phyloP scores from a whole-genome alignment of 2,113 vertebrate species.

The Pituophis catenifer region DNA sequence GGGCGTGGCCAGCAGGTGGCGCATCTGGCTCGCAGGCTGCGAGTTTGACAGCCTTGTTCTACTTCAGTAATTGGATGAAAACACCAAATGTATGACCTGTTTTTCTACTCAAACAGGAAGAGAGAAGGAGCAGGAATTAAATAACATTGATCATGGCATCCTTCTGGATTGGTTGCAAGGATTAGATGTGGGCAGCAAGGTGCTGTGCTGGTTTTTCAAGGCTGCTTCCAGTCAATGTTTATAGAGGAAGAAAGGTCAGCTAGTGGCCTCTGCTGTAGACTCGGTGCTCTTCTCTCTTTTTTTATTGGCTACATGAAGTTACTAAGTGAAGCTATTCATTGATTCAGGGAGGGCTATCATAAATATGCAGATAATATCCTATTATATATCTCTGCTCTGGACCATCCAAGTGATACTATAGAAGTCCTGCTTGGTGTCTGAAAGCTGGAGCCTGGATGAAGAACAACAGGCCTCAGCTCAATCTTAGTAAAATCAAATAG shows the following conservation, averaged over 20 bases:
- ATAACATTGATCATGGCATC: not conserved
- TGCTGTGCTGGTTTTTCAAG: not conserved
- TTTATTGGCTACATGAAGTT: not conserved
- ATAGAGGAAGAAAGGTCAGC: not conserved
- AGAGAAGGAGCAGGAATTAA: not conserved
- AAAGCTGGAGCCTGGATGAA: not conserved
- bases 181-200: not conserved
- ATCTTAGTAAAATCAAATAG: not conserved
- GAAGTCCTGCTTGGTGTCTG: not conserved
- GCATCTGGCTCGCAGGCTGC: too few relatives aligned
- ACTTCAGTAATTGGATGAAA: not conserved
- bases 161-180: not conserved
- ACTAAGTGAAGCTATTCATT: not conserved
- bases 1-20: too few relatives aligned
- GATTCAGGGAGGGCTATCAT: not conserved
- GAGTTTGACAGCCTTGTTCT: too few relatives aligned
- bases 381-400: not conserved
- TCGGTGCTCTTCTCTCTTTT: not conserved
- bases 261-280: not conserved
- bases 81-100: not conserved
- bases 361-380: not conserved
- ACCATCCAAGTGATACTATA: not conserved
- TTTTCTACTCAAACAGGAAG: not conserved
- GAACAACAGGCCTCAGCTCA: not conserved
- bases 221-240: not conserved